Evolutionary conservation across 2,797 vertebrate species (phyloP), one percentile per base, ranked within the genome.

Genomic region (Chrosomus eos): DNA sequence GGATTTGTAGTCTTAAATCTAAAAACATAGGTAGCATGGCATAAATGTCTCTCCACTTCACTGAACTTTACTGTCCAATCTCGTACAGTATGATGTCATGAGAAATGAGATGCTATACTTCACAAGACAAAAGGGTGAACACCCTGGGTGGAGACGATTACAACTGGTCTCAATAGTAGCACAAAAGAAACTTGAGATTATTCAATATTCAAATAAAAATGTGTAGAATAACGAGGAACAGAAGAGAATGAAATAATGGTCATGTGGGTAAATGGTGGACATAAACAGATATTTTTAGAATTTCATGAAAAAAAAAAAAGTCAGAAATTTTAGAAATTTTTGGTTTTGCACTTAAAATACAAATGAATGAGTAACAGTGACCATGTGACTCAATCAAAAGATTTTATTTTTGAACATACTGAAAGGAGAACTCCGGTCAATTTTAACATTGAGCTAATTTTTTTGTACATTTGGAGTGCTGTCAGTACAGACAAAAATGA

Each of bases 101-200:
- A 36, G 66, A 81, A 28, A 21, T 62, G 19, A 72, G 13, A 82
- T 62, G 11, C 8, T 11, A 81, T 62, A n/a, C 53, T 33, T 72
- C 53, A 71, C 23, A 72, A 23, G 53, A 33, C 53, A 45, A 48
- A 82, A 62, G 21, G 16, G 58, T 71, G n/a, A 21, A 36, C 36
- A 53, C 14, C 33, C 5, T 75, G 58, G 58, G 58, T 26, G 43
- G 71, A 82, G 28, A 36, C 0, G 0, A 40, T 31, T 31, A 31
- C 45, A 72, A 45, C 10, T 8, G 45, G 21, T 4, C 40, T n/a
- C 26, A 62, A 23, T 10, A 60, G 38, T 10, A 23, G 67, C 36
- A 81, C 51, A 81, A 72, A 71, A 60, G 48, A 71, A 64, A 82
- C 26, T 33, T 73, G 13, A 73, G 58, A 38, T 45, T 60, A 62